Percentiles rank a stretch among this genome's conserved stretches.
Evolutionary conservation across 2,888 invertebrate genomes (phyloP).

Genomic region (Amphipoea oculea): DNA sequence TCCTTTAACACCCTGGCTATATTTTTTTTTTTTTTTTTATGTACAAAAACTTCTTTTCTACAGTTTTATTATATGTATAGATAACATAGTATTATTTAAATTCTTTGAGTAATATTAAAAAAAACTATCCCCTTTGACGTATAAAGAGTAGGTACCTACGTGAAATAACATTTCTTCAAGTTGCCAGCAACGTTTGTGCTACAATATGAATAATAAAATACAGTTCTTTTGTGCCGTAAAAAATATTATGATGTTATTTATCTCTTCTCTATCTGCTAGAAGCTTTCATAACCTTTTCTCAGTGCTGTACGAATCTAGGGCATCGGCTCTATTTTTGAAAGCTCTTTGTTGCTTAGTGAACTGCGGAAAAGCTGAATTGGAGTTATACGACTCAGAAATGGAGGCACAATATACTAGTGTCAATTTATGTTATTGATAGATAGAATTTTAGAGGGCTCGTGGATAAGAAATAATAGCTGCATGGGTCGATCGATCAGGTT

Average conservation of each 20-base stretch:
- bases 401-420: slow-evolving; percentile 19
- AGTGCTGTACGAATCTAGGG: slow-evolving; percentile 26
- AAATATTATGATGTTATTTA: slow-evolving; percentile 58
- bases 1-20: too few species aligned
- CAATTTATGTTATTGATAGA: not conserved
- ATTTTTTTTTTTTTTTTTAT: too few species aligned
- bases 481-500: not conserved
- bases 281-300: slow-evolving; percentile 46
- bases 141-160: slow-evolving; percentile 23
- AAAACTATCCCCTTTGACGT: slow-evolving; percentile 39
- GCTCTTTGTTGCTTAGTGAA: slow-evolving; percentile 36
- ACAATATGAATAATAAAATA: slow-evolving; percentile 62
- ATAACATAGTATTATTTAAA: slow-evolving; percentile 11
- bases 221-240: slow-evolving; percentile 53
- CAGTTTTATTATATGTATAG: too few species aligned
- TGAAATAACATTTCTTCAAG: slow-evolving; percentile 43
- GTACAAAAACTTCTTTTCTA: too few species aligned
- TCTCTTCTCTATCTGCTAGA: slow-evolving; percentile 49
- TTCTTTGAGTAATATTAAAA: slow-evolving; percentile 15
- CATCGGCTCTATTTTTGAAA: slow-evolving; percentile 33
- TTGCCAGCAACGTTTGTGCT: slow-evolving; percentile 46
- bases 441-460: not conserved
- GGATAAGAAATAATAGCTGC: not conserved
- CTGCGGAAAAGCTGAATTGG: slow-evolving; percentile 14
- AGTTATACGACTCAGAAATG: not conserved